These are phyloP conservation scores for Drosophila nigrodunni DNA, from an alignment of 1,140 invertebrate genomes.

Conservation along the genomic window DNA sequence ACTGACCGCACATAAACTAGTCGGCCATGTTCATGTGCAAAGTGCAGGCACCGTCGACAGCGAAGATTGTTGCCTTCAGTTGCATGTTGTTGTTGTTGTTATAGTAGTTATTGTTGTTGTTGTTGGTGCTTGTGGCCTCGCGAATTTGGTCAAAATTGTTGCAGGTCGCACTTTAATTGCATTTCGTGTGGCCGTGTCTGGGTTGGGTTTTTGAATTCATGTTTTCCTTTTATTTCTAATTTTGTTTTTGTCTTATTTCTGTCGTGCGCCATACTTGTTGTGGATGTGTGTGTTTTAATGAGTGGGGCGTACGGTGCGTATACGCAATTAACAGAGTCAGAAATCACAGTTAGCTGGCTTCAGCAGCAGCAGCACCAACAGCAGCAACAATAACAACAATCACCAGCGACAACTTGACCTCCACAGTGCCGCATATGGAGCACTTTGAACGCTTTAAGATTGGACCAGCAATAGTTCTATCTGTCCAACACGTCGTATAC, in stretches of 20 bases:
- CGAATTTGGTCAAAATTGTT: conserved; percentile 69
- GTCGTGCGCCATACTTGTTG: background rate
- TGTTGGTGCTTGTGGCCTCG: conserved; percentile 26
- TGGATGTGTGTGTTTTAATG: conserved; percentile 30
- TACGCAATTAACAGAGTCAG: conserved; percentile 64
- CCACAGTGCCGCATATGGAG: background rate
- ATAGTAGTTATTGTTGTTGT: conserved; percentile 12
- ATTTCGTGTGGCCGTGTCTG: conserved; percentile 47
- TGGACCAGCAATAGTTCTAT: background rate
- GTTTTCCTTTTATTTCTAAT: conserved; percentile 6
- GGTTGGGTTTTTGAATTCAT: conserved; percentile 28
- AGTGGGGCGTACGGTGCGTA: conserved; percentile 52
- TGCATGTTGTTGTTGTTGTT: conserved; percentile 11
- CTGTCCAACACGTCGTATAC: conserved; percentile 7
- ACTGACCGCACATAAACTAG: conserved; percentile 44
- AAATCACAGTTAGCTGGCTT: conserved; percentile 57
- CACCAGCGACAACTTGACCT: conserved; percentile 17
- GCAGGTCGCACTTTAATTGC: conserved; percentile 62
- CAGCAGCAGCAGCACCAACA: conserved; percentile 21
- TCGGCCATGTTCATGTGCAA: conserved; percentile 57
- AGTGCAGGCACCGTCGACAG: conserved; percentile 13
- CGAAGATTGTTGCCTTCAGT: conserved; percentile 24
- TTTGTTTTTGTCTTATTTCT: background rate
- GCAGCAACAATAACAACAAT: conserved; percentile 54
- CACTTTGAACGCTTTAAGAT: background rate